Base-by-base conservation (phyloP, 2,888 invertebrate species). In the Zelleria hepariella region DNA sequence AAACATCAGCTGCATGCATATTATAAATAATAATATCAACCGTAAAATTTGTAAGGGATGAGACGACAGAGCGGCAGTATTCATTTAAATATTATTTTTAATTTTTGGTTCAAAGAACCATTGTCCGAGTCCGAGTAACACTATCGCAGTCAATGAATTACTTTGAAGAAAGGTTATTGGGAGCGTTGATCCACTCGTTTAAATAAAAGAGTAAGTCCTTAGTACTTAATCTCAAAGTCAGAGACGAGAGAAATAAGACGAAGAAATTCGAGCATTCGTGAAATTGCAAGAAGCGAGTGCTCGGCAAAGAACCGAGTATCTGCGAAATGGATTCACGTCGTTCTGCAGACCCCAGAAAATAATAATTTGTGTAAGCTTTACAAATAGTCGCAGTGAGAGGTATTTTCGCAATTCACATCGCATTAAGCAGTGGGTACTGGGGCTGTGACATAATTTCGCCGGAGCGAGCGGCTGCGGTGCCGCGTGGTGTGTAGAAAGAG, bases 371-470 rank as follows among this genome's bases (percentile, higher is more conserved):
- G 51, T 51, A 6, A 51, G 51, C 51, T 23, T 51, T 20, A 51
- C 51, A 51, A 51, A 51, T 51, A 20, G 51, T 51, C 21, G 8
- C 51, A 25, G 53, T 18, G 55, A 57, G 48, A 21, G 48, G 47
- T 57, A 8, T 47, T 57, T 47, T 58, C 49, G 49, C 49, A 58
- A 58, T 49, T 26, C 26, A 20, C 26, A 49, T 48, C 20, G 58
- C 58, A 26, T 58, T 51, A 58, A 58, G 27, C 27, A 58, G 58
- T 15, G 10, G n/a, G 15, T n/a, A 20, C 55, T 25, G 15, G 26
- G 52, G 47, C 58, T n/a, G 60, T 59, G 61, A 61, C 59, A 62
- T 62, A 62, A 63, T 60, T 60, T 62, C 56, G 53, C 56, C 26
- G 54, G 60, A 60, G 57, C 56, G 55, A 26, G 57, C 60, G 60